A percentile compares a stretch with the other conserved stretches of the same genome.
phyloP scores from a whole-genome alignment of 2,888 invertebrate genomes.

The Tachina lurida region DNA sequence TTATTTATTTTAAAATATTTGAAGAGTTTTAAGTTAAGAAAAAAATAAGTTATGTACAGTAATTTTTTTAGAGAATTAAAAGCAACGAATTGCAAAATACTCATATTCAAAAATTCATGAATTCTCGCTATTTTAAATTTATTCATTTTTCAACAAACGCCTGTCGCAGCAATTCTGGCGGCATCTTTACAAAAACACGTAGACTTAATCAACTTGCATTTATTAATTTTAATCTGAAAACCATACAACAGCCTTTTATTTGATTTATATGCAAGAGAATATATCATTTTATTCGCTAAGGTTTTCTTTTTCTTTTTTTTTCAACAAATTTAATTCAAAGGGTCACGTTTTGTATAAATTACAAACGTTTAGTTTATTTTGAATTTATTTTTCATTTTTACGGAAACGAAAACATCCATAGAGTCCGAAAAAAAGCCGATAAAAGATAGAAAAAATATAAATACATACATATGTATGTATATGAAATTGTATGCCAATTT shows the following conservation, averaged over 20 bases:
- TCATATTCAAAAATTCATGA: no score
- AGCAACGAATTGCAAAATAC: no score
- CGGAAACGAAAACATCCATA: conserved; percentile 52
- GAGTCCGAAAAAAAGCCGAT: not conserved
- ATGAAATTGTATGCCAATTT: conserved; percentile 62
- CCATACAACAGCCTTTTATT: conserved; percentile 10
- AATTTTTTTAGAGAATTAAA: no score
- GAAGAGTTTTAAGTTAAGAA: no score
- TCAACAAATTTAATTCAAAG: conserved; percentile 44
- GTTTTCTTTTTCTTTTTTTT: conserved; percentile 38
- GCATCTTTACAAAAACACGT: not conserved
- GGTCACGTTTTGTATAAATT: conserved; percentile 66
- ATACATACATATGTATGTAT: not conserved
- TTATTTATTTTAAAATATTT: no score
- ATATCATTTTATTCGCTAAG: conserved; percentile 11
- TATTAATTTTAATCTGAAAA: conserved; percentile 39
- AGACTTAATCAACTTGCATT: conserved; percentile 20
- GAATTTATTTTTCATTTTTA: conserved; percentile 31
- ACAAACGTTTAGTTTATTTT: conserved; percentile 41
- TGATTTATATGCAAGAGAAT: conserved; percentile 42
- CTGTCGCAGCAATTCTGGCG: not conserved
- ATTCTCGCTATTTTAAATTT: no score
- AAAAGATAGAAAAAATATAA: not conserved
- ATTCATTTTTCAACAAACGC: no score
- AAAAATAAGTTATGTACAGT: no score